Conservation (phyloP, 2,888 invertebrate species). For the Tridacna gigas region DNA sequence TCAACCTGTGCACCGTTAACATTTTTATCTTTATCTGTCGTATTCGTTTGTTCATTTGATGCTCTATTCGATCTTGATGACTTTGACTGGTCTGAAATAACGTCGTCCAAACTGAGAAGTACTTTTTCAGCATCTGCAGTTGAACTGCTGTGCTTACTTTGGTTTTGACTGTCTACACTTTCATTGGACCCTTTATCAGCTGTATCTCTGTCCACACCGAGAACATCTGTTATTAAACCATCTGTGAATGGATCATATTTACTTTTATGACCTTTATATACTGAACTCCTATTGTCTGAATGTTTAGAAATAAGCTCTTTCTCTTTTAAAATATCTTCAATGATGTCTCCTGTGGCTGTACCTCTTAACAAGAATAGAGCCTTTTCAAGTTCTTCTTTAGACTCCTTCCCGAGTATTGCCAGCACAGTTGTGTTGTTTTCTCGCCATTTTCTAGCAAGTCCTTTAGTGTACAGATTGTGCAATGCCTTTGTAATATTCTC, state of each 20-base stretch:
- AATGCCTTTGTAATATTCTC: constrained; percentile 62
- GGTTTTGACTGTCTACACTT: neutral
- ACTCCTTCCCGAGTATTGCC: constrained; percentile 58
- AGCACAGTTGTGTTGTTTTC: constrained; percentile 56
- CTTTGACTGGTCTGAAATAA: neutral
- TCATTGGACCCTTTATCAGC: neutral
- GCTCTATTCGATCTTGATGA: neutral
- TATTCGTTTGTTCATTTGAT: neutral
- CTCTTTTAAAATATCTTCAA: constrained; percentile 55
- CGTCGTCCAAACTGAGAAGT: constrained; percentile 4
- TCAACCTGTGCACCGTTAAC: neutral
- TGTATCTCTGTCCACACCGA: neutral
- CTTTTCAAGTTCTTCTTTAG: constrained; percentile 63
- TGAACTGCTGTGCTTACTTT: neutral
- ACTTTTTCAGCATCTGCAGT: constrained; percentile 12
- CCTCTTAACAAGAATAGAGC: constrained; percentile 65
- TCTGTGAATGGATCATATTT: neutral
- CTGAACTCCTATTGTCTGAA: neutral
- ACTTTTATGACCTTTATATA: neutral
- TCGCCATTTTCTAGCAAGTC: constrained; percentile 51
- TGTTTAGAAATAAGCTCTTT: constrained; percentile 42
- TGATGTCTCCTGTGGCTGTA: constrained; percentile 56
- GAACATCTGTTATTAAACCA: neutral
- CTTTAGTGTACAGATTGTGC: constrained; percentile 63
- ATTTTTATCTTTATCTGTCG: neutral